These are phyloP conservation scores for Prionailurus bengalensis DNA, from an alignment of 2,113 vertebrate genomes.

Conservation along the genomic window DNA sequence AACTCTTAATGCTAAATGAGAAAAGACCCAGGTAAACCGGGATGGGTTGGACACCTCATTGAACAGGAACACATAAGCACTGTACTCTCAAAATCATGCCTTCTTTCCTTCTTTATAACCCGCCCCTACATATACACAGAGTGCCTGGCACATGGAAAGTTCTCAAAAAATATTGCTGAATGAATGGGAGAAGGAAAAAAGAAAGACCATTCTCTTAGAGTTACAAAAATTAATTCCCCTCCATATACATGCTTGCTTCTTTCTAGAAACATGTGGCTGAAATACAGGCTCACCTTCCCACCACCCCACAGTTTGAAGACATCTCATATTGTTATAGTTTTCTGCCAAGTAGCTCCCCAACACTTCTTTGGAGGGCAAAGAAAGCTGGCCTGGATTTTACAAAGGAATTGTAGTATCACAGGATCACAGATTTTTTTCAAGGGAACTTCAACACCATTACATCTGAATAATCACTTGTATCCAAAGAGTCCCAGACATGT, in stretches of 20 bases:
- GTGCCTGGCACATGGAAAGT: not conserved
- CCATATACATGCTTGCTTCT: not conserved
- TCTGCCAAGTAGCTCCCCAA: not conserved
- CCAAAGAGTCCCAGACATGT: not conserved
- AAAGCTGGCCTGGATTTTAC: not conserved
- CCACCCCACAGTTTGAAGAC: rapidly evolving
- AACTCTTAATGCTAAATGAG: not conserved
- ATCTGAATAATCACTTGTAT: not conserved
- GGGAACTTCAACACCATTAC: not conserved
- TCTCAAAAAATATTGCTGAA: not conserved
- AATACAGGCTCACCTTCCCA: not conserved
- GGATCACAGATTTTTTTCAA: not conserved
- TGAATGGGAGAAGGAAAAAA: not conserved
- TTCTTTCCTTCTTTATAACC: not conserved
- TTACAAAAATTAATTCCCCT: not conserved
- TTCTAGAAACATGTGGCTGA: not conserved
- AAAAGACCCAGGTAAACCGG: not conserved
- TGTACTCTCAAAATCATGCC: not conserved
- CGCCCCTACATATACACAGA: not conserved
- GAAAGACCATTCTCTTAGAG: not conserved
- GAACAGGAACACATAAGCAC: not conserved
- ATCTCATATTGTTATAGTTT: not conserved
- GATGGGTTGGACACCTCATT: not conserved
- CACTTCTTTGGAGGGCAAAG: not conserved
- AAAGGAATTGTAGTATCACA: not conserved